Conservation (phyloP, 2,888 invertebrate genomes). For the Sclerodermus sp. region DNA sequence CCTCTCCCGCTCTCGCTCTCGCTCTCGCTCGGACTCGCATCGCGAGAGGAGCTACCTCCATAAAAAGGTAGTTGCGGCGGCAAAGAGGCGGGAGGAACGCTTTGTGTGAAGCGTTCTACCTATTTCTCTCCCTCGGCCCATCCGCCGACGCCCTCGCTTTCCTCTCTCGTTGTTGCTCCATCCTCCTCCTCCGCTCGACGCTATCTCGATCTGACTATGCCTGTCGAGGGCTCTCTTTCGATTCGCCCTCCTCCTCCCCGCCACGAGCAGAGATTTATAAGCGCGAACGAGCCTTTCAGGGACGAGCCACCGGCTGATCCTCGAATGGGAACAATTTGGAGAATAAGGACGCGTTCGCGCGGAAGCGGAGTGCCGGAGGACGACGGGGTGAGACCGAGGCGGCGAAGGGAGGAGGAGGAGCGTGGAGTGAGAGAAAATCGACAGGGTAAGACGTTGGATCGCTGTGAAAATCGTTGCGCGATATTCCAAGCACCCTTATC, state of each 20-base stretch:
- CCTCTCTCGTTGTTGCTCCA: slow-evolving; percentile 15
- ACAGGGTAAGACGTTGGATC: slow-evolving; percentile 19
- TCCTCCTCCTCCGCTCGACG: slow-evolving; percentile 10
- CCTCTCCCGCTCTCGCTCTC: slow-evolving; percentile 11
- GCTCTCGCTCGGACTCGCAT: slow-evolving; percentile 11
- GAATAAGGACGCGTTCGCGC: slow-evolving; percentile 35
- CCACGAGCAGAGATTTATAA: slow-evolving; percentile 49
- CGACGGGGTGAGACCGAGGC: background rate
- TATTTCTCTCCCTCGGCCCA: slow-evolving; percentile 11
- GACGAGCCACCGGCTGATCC: slow-evolving; percentile 41
- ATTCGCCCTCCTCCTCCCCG: slow-evolving; percentile 10
- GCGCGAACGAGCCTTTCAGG: slow-evolving; percentile 47
- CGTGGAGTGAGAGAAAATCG: background rate
- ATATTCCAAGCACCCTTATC: no score
- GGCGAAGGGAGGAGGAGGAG: background rate
- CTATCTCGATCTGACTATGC: background rate
- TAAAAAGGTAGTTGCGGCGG: slow-evolving; percentile 32
- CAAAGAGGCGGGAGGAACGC: slow-evolving; percentile 25
- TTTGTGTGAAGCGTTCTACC: slow-evolving; percentile 36
- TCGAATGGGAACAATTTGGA: slow-evolving; percentile 49
- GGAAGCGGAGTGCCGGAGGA: slow-evolving; percentile 16
- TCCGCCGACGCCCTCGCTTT: slow-evolving; percentile 7
- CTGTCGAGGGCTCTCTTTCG: slow-evolving; percentile 1
- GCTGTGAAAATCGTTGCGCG: slow-evolving; percentile 23
- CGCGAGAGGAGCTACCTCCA: slow-evolving; percentile 25